Conservation (phyloP, 2,113 vertebrate genomes). For the Tricholaema leucomelas region DNA sequence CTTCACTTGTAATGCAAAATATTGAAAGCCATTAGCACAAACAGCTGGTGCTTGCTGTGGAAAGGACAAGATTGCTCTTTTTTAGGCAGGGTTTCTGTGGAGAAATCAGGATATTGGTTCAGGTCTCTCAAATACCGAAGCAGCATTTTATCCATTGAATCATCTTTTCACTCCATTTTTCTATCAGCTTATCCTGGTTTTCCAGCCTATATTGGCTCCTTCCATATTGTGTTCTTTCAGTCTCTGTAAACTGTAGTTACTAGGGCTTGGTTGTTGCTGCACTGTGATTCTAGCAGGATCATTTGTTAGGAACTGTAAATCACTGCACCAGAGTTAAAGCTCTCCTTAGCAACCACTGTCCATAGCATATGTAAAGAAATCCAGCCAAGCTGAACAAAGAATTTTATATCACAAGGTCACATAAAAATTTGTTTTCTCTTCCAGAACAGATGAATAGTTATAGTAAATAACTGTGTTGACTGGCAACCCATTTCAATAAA, state of each 20-base stretch:
- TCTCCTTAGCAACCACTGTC: neutral
- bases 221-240: neutral
- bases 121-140: neutral
- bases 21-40: neutral
- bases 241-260: neutral
- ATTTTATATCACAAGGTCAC: neutral
- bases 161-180: neutral
- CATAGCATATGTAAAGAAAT: neutral
- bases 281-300: neutral
- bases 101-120: neutral
- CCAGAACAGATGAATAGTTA: neutral
- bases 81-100: neutral
- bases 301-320: neutral
- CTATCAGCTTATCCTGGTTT: neutral
- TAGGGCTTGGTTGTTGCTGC: neutral
- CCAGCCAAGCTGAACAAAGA: neutral
- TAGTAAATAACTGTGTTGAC: neutral
- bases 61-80: neutral
- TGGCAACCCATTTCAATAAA: neutral
- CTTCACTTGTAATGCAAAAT: neutral
- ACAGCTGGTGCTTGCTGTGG: neutral
- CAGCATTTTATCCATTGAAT: neutral
- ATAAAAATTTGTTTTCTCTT: neutral
- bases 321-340: neutral
- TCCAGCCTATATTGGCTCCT: neutral